These are phyloP conservation scores for Chaenogobius annularis DNA, from an alignment of 2,113 vertebrate genomes.

Conservation along the genomic window DNA sequence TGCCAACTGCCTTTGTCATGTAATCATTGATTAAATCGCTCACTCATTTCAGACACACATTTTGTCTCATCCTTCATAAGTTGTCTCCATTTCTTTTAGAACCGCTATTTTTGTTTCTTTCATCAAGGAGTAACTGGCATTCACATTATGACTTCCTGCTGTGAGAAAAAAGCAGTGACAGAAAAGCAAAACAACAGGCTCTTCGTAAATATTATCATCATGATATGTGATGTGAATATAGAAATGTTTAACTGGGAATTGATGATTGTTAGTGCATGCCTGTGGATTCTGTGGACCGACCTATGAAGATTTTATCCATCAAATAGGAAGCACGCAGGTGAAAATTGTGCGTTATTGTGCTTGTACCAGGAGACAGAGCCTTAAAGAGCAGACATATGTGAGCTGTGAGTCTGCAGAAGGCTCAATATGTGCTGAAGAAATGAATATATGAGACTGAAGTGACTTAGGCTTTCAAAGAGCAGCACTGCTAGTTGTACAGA, in stretches of 20 bases:
- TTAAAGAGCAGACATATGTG: conserved; percentile 61
- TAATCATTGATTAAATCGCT: not conserved
- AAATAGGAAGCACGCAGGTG: conserved; percentile 65
- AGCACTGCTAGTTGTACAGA: conserved; percentile 54
- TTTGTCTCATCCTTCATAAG: conserved; percentile 4
- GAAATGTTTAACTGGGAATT: conserved; percentile 39
- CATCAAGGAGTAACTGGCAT: conserved; percentile 16
- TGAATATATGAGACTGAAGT: conserved; percentile 39
- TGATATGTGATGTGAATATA: not conserved
- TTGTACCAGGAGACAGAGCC: conserved; percentile 49
- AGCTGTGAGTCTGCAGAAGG: conserved; percentile 53
- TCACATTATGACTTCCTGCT: conserved; percentile 5
- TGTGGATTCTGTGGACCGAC: conserved; percentile 41
- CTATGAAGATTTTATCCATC: conserved; percentile 62
- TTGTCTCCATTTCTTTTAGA: conserved; percentile 3
- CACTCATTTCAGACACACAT: not conserved
- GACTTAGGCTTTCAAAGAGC: conserved; percentile 49
- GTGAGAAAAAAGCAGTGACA: conserved; percentile 18
- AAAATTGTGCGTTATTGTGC: conserved; percentile 49
- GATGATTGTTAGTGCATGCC: conserved; percentile 40
- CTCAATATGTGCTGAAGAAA: conserved; percentile 44
- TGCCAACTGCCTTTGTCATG: conserved; percentile 29
- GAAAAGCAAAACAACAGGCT: conserved; percentile 27
- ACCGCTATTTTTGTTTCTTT: not conserved
- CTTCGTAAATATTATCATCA: conserved; percentile 17